A percentile compares a stretch with the other conserved stretches of the same genome.
Conservation (phyloP, 2,113 vertebrate genomes). For the Thinocorus orbignyianus region DNA sequence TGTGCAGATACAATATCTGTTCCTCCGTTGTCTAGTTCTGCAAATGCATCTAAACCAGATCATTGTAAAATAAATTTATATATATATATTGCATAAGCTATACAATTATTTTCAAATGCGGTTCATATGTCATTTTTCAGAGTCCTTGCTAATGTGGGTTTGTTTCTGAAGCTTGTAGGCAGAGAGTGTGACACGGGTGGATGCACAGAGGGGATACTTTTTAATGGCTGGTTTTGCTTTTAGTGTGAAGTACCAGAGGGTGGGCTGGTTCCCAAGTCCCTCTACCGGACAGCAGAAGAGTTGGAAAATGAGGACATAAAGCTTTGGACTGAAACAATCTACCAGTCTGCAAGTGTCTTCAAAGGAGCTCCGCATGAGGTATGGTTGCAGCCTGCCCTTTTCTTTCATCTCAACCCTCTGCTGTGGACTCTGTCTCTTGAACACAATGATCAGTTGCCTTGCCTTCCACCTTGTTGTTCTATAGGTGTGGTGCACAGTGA, state of each 20-base stretch:
- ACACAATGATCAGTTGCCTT: not conserved
- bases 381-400: not conserved
- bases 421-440: not conserved
- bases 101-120: not conserved
- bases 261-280: conserved; percentile 90
- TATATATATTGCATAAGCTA: not conserved
- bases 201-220: not conserved
- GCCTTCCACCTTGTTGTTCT: not conserved
- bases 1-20: not conserved
- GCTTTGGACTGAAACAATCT: conserved; percentile 93
- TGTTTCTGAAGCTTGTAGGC: not conserved
- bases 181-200: not conserved
- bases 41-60: not conserved
- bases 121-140: not conserved
- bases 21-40: not conserved
- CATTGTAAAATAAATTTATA: not conserved
- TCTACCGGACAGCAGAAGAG: conserved; percentile 92
- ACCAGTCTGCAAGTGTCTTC: conserved; percentile 93
- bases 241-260: conserved; percentile 95
- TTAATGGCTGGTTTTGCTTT: not conserved
- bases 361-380: conserved; percentile 96
- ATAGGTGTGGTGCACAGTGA: not conserved
- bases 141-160: not conserved
- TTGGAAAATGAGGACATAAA: conserved; percentile 90
- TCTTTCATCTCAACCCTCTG: not conserved